Conservation (phyloP, 1,140 invertebrate genomes). For the Eriosoma lanigerum region DNA sequence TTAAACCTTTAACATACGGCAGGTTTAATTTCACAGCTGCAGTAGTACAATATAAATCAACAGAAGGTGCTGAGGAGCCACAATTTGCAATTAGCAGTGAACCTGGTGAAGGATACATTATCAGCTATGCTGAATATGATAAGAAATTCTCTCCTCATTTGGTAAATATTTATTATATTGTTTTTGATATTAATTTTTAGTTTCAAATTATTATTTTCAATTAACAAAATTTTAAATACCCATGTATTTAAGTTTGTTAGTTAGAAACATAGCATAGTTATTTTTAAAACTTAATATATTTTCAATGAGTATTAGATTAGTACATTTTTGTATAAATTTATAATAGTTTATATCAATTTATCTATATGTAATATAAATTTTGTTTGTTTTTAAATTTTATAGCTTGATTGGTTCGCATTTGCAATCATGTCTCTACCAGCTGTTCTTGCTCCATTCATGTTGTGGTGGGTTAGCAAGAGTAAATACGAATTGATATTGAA, state of each 20-base stretch:
- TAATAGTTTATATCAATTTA: too few species aligned
- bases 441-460: constrained; percentile 86
- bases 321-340: too few species aligned
- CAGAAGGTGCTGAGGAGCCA: constrained; percentile 73
- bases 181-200: not conserved
- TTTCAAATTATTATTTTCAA: too few species aligned
- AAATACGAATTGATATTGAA: constrained; percentile 86
- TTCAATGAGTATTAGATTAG: too few species aligned
- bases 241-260: too few species aligned
- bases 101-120: constrained; percentile 94
- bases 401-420: constrained; percentile 94
- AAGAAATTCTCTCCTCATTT: constrained; percentile 97
- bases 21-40: constrained; percentile 98
- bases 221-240: too few species aligned
- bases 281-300: too few species aligned
- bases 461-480: constrained; percentile 93
- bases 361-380: not conserved
- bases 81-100: constrained; percentile 90
- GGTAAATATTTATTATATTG: constrained; percentile 61
- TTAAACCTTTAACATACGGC: constrained; percentile 85
- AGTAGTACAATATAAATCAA: constrained; percentile 83
- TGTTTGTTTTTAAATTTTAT: constrained; percentile 58
- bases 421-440: constrained; percentile 95
- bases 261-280: too few species aligned
- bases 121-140: constrained; percentile 93